Base-by-base conservation (phyloP, 2,113 vertebrate genomes). In the Gallinago undulata region DNA sequence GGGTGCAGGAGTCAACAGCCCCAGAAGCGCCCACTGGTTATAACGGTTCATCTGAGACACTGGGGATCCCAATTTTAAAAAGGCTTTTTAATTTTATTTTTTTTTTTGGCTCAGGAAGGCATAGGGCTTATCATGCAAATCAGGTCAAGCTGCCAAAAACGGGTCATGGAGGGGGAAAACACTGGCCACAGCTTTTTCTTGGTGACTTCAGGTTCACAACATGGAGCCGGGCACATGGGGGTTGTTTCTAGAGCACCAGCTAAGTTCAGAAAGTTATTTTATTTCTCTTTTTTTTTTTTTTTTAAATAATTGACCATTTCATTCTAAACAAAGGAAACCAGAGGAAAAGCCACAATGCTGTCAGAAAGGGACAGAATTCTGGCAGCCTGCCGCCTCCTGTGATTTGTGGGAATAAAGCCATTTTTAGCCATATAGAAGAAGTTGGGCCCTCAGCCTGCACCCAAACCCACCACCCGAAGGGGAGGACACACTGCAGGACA, bases 1-100 rank as follows among this genome's bases (percentile, higher is more conserved):
- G 0, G 4, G 27, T 4, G 19, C 70, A 35, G 0, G 2, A 27
- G 13, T 37, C 77, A 37, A 16, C 50, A 66, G 51, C 33, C 30
- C 2, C 1, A 55, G 28, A 47, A 28, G 78, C 2, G 1, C 33
- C 45, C 59, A 10, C 22, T 0, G 2, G 39, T 23, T 31, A 47
- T 59, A 59, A 47, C 66, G 21, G 57, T 60, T 53, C 6, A 8
- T 60, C 22, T 33, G 59, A 72, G 57, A 33, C 33, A 60, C 5
- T 0, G 2, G 47, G 30, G 66, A n/a, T 53, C 25, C 21, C 24
- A 35, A 12, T 28, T 88, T 73, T 28, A 25, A 59, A 25, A 59
- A 60, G 17, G 33, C 7, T 37, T 43, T 25, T 48, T 11, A 48
- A 21, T 21, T 3, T 22, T 21, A 3, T 22, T 21, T 47, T 28